These are phyloP conservation scores for Pachyuromys duprasi DNA, from an alignment of 2,797 vertebrate species.

Conservation along the genomic window DNA sequence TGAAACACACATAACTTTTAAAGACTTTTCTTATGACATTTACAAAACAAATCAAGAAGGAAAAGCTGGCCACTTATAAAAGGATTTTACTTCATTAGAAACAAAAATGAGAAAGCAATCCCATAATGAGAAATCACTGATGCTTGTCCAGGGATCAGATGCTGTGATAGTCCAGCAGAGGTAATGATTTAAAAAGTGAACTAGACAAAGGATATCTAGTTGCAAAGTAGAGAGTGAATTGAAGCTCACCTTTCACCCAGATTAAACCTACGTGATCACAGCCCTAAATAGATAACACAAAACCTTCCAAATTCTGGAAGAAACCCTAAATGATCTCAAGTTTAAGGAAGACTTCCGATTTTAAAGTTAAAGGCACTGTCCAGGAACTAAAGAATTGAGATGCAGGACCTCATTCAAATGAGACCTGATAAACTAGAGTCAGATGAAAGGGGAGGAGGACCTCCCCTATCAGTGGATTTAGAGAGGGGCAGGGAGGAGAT, in stretches of 20 bases:
- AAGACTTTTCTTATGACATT: neutral
- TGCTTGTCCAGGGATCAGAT: neutral
- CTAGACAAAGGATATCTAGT: neutral
- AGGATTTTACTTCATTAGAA: neutral
- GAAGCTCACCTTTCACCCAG: neutral
- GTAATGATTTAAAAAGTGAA: neutral
- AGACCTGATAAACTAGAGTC: no score
- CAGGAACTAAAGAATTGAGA: neutral
- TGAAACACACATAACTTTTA: neutral
- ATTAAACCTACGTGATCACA: neutral
- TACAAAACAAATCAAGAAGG: neutral
- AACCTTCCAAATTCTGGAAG: neutral
- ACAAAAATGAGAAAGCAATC: neutral
- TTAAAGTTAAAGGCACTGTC: neutral
- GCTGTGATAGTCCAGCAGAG: neutral
- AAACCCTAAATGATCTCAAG: neutral
- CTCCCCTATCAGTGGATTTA: no score
- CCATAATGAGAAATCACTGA: neutral
- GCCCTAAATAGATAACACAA: neutral
- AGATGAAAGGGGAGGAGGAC: no score
- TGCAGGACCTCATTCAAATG: neutral
- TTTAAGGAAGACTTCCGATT: neutral
- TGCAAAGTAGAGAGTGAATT: neutral
- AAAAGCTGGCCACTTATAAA: neutral
- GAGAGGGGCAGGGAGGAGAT: no score